Percentiles rank a stretch among this genome's conserved stretches.
Conservation (phyloP, 2,113 vertebrate genomes). For the Paraplagusia blochii region DNA sequence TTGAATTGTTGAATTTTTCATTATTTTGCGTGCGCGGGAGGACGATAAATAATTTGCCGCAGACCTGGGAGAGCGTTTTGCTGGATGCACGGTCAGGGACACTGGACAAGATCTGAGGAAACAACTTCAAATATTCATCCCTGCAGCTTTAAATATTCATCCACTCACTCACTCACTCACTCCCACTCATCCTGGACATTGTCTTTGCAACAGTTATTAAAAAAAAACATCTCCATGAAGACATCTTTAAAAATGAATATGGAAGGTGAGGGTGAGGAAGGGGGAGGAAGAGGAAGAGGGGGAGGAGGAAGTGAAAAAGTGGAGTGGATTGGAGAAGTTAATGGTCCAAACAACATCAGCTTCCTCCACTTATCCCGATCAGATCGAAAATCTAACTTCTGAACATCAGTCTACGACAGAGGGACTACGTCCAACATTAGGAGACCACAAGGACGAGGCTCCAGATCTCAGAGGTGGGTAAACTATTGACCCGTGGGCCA, state of each 20-base stretch:
- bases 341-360: conserved; percentile 39
- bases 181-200: conserved; percentile 38
- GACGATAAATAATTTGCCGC: neutral
- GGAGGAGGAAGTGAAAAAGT: conserved; percentile 24
- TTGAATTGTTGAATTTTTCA: neutral
- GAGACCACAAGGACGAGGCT: too few relatives aligned
- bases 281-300: conserved; percentile 11
- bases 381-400: too few relatives aligned
- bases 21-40: neutral
- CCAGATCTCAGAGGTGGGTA: too few relatives aligned
- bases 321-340: conserved; percentile 32
- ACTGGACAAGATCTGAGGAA: neutral
- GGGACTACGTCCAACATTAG: too few relatives aligned
- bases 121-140: conserved; percentile 17
- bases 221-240: conserved; percentile 28
- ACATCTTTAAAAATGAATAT: conserved; percentile 32
- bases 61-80: neutral
- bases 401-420: too few relatives aligned
- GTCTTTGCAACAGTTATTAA: conserved; percentile 13
- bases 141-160: conserved; percentile 25
- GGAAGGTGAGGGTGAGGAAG: neutral
- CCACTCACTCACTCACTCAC: conserved; percentile 34
- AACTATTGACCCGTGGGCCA: too few relatives aligned
- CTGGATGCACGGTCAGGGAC: conserved; percentile 2
- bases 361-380: too few relatives aligned